A percentile compares a stretch with the other conserved stretches of the same genome.
Conservation (phyloP, 2,797 vertebrate species). For the Clarias fuscus region DNA sequence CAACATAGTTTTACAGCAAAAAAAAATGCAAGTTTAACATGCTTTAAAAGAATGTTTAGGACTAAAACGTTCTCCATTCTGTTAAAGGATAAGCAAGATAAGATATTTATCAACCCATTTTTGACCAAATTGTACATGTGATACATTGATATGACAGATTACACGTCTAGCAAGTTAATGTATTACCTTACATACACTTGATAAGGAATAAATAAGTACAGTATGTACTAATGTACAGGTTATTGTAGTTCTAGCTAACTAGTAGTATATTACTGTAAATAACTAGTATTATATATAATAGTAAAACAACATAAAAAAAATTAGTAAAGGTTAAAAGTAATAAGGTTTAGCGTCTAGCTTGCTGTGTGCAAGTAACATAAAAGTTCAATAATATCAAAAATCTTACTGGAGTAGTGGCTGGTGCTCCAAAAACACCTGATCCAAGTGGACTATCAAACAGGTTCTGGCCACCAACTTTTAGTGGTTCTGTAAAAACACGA, state of each 20-base stretch:
- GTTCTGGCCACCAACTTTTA: constrained; percentile 60
- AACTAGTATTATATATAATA: neutral
- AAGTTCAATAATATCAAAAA: neutral
- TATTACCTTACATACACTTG: neutral
- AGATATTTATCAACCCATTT: too few relatives aligned
- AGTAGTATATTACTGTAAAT: neutral
- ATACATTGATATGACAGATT: too few relatives aligned
- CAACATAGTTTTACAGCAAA: too few relatives aligned
- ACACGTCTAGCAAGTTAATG: neutral
- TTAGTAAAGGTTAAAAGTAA: neutral
- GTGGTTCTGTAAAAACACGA: constrained; percentile 41
- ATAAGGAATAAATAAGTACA: neutral
- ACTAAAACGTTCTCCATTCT: too few relatives aligned
- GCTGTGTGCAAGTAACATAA: neutral
- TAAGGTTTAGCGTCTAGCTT: neutral
- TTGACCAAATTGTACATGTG: too few relatives aligned
- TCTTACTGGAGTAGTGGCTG: constrained; percentile 73
- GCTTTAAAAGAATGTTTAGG: too few relatives aligned
- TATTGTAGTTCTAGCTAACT: neutral
- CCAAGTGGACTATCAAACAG: constrained; percentile 82
- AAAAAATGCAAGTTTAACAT: too few relatives aligned
- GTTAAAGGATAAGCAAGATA: too few relatives aligned
- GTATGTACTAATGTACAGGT: neutral
- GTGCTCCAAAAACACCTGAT: constrained; percentile 70
- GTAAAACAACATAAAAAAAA: neutral